Conservation (phyloP, 2,113 vertebrate species). For the Ceuthmochares aereus region DNA sequence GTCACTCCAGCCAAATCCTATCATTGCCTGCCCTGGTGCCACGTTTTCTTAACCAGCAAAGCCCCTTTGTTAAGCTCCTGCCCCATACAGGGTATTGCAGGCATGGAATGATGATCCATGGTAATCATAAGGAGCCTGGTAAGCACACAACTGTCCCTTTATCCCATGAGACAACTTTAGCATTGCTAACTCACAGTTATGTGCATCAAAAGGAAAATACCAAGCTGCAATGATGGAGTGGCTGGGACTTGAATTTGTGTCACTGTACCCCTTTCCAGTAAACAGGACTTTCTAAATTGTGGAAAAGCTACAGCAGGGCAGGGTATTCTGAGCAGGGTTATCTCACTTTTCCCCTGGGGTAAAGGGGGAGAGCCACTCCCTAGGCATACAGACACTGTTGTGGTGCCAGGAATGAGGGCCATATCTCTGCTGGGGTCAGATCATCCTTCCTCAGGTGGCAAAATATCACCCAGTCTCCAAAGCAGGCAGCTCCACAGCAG, state of each 20-base stretch:
- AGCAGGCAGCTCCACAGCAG: not conserved
- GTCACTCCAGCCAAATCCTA: not conserved
- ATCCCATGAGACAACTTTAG: not conserved
- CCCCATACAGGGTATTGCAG: not conserved
- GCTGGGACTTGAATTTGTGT: not conserved
- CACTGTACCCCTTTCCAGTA: not conserved
- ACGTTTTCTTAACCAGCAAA: not conserved
- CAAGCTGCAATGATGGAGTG: not conserved
- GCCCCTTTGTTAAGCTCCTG: not conserved
- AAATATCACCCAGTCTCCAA: not conserved
- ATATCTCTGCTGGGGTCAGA: accelerated
- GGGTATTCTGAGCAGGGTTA: not conserved
- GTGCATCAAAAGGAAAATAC: not conserved
- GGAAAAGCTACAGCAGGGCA: not conserved
- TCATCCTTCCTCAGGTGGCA: not conserved
- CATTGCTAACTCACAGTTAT: not conserved
- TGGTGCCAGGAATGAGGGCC: not conserved
- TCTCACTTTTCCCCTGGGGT: not conserved
- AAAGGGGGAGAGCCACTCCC: not conserved
- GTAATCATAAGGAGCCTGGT: not conserved
- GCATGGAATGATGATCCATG: not conserved
- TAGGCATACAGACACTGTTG: not conserved
- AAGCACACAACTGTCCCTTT: not conserved
- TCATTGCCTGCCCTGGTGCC: not conserved
- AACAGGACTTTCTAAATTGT: not conserved